phyloP scores from a whole-genome alignment of 2,113 vertebrate genomes.

The Naja naja region DNA sequence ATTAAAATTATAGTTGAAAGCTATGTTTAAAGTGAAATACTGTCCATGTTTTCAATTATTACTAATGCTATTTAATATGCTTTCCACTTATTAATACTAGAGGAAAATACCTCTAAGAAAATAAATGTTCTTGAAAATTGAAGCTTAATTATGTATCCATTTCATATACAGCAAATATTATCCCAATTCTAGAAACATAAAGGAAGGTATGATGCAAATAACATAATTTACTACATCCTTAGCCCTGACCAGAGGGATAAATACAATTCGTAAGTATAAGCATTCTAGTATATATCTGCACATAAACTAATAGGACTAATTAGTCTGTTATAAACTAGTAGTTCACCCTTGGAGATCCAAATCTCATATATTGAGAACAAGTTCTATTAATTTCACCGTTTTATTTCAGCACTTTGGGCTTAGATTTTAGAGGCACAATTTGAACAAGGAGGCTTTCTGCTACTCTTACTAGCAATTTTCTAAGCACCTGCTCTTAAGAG shows the following conservation, averaged over 20 bases:
- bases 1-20: constrained; percentile 17
- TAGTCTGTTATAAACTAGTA: neutral
- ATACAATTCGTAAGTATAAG: neutral
- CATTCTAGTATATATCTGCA: neutral
- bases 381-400: neutral
- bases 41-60: constrained; percentile 9
- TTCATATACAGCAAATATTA: constrained; percentile 13
- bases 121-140: neutral
- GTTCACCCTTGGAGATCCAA: neutral
- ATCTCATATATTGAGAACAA: neutral
- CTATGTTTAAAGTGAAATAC: constrained; percentile 18
- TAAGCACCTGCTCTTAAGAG: too few species aligned
- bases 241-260: neutral
- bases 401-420: neutral
- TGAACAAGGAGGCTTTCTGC: neutral
- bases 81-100: neutral
- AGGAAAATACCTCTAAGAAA: neutral
- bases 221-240: constrained; percentile 12
- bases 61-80: neutral
- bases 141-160: constrained; percentile 7
- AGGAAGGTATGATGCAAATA: constrained; percentile 20
- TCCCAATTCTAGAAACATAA: constrained; percentile 28
- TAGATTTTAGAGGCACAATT: neutral
- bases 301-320: neutral
- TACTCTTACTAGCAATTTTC: too few species aligned